Base-by-base conservation (phyloP, 2,888 invertebrate genomes). In the Crematogaster levior region DNA sequence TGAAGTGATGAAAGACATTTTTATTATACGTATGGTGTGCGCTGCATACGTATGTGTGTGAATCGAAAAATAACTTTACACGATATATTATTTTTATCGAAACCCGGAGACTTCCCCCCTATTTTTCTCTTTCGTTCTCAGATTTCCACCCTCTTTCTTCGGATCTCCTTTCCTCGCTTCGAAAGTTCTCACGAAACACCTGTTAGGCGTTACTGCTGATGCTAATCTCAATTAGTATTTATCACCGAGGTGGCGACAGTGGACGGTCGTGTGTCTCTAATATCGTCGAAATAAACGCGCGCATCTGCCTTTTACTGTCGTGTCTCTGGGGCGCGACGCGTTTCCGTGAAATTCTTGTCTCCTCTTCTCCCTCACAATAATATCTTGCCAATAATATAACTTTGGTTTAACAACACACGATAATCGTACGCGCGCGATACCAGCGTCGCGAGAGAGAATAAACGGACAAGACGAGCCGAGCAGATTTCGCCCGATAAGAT, bases 191-290 rank as follows among this genome's bases (percentile, higher is more conserved):
- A 40, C 12, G n/a, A 65, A 56, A 51, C 85, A 87, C 84, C 89
- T 89, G 84, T 80, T 89, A 82, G 86, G 75, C 87, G 81, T 66
- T 77, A 80, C 83, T 9, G 43, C 83, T 72, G 84, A 85, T 74
- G 89, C 87, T 89, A 89, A 89, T 89, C 89, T 89, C 89, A 89
- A 89, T 89, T 87, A 87, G 86, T 85, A 83, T 88, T 87, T 88
- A 89, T 88, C 84, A 85, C 89, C 86, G 82, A 72, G 51, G 84
- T 83, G 86, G 87, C 85, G 89, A 89, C 89, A 81, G 81, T 72
- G 74, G 53, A 82, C 81, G 84, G 81, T 70, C 77, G 74, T 83
- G 75, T 60, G 82, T 81, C 53, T 85, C 84, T 51, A 87, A 86
- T 81, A 81, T 83, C 58, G 51, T 56, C 61, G 48, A 58, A 66